Percentiles rank a stretch among this genome's conserved stretches.
These are phyloP conservation scores for Tachycineta bicolor DNA, from an alignment of 2,113 vertebrate species.

Conservation along the genomic window DNA sequence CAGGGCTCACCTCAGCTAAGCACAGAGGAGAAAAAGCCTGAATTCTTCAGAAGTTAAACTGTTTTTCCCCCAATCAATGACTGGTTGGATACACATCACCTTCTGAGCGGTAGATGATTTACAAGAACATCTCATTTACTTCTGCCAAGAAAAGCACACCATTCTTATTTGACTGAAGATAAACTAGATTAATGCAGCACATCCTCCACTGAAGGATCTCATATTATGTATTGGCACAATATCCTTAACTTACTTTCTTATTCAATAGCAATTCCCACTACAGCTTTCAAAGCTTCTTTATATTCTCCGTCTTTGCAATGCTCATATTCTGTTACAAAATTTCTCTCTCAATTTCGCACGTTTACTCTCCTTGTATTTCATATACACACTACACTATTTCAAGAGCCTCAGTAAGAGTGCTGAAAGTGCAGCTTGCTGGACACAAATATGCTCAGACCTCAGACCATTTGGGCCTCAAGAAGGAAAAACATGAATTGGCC, in stretches of 20 bases:
- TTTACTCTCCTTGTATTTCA: neutral
- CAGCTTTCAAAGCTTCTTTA: neutral
- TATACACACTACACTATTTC: neutral
- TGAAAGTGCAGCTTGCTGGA: rapidly evolving
- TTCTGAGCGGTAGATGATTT: neutral
- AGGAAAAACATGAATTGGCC: neutral
- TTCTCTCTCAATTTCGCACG: neutral
- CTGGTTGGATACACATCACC: neutral
- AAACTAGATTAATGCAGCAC: neutral
- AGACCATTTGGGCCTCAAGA: neutral
- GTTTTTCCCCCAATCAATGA: neutral
- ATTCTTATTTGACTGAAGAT: neutral
- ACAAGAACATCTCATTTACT: neutral
- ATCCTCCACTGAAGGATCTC: neutral
- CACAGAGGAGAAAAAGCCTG: neutral
- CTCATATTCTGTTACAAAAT: neutral
- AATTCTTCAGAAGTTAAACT: neutral
- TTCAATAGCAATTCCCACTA: neutral
- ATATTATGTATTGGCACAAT: neutral
- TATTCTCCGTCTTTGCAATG: neutral
- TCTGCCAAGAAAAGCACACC: neutral
- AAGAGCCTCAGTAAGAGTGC: neutral
- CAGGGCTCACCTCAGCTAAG: neutral
- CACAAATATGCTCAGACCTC: neutral
- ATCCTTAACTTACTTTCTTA: neutral